phyloP scores from a whole-genome alignment of 2,113 vertebrate genomes.

The Tachysurus vachellii region DNA sequence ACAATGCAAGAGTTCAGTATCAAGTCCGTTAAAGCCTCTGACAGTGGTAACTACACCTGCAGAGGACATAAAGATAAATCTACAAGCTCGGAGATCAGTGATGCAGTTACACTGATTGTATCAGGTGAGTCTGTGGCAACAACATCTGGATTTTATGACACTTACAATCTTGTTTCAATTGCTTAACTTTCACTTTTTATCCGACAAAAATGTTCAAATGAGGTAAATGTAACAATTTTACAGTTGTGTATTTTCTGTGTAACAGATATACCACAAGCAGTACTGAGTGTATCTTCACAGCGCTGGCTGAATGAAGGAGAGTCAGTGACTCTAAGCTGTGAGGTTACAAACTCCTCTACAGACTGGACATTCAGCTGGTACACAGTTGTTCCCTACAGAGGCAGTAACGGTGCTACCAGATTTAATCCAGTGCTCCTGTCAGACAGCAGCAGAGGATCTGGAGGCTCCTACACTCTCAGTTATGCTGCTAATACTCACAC shows the following conservation, averaged over 20 bases:
- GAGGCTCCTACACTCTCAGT: neutral
- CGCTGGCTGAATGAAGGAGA: no score
- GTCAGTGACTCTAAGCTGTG: neutral
- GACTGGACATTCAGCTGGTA: neutral
- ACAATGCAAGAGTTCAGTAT: neutral
- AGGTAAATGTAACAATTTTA: no score
- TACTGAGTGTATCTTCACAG: neutral
- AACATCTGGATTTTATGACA: no score
- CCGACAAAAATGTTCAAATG: no score
- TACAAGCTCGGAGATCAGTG: neutral
- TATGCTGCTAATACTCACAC: neutral
- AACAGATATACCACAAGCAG: neutral
- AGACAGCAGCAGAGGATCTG: neutral
- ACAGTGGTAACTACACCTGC: neutral
- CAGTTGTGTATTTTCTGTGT: no score
- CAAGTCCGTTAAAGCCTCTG: neutral
- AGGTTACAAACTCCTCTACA: neutral
- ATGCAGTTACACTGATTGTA: neutral
- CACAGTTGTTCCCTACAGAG: neutral
- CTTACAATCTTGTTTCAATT: no score
- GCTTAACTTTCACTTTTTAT: no score
- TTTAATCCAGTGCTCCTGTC: neutral
- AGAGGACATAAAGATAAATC: neutral
- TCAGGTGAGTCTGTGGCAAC: no score
- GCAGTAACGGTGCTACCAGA: neutral